A percentile compares a stretch with the other conserved stretches of the same genome.
Evolutionary conservation across 1,140 invertebrate genomes (phyloP).

Genomic region (Babylonia areolata): DNA sequence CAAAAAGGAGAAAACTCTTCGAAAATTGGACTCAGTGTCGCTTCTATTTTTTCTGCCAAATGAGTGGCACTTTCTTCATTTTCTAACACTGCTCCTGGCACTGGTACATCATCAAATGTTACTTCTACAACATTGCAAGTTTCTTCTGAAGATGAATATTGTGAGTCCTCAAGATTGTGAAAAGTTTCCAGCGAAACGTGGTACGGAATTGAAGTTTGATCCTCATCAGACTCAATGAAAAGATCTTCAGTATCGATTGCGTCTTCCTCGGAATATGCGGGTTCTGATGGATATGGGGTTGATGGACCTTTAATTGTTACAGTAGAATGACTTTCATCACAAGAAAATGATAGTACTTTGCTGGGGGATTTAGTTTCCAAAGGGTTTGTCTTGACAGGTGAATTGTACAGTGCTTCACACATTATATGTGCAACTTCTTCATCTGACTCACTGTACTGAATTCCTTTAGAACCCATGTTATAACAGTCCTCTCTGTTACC

Average conservation of each 20-base stretch:
- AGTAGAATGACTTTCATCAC: not conserved
- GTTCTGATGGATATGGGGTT: not conserved
- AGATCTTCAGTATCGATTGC: no score
- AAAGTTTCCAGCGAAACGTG: no score
- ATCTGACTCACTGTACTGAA: not conserved
- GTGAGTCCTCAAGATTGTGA: no score
- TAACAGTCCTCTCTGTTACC: not conserved
- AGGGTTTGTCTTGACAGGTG: not conserved
- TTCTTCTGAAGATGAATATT: not conserved
- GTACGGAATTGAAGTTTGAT: no score
- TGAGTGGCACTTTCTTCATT: not conserved
- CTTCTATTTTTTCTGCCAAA: not conserved
- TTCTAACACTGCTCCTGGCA: not conserved
- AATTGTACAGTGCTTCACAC: not conserved
- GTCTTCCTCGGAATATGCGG: no score
- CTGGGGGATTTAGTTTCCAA: not conserved
- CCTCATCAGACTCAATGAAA: no score
- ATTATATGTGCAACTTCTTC: constrained; percentile 1
- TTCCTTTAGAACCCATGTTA: not conserved
- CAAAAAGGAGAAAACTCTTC: not conserved
- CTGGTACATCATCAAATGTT: no score
- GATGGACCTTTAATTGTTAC: not conserved
- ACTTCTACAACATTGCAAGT: not conserved
- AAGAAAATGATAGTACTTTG: not conserved
- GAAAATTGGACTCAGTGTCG: not conserved